Percentiles rank a stretch among this genome's conserved stretches.
Conservation (phyloP, 2,888 invertebrate genomes). For the Hyposoter didymator region DNA sequence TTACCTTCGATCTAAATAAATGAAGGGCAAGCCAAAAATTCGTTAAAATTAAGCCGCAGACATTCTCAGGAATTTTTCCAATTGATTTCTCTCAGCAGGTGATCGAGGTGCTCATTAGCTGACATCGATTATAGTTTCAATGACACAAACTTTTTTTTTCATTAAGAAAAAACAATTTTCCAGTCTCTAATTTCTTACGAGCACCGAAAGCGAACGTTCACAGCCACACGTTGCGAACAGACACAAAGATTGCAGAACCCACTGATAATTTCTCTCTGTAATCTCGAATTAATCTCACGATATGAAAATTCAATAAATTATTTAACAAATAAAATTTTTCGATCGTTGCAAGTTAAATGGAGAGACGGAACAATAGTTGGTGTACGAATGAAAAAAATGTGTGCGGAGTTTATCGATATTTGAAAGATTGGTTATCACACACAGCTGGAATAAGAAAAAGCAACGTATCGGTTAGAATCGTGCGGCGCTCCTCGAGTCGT, state of each 20-base stretch:
- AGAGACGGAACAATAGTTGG: neutral
- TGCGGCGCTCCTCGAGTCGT: conserved; percentile 62
- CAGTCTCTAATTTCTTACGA: neutral
- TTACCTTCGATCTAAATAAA: neutral
- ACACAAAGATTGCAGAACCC: neutral
- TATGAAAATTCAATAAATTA: neutral
- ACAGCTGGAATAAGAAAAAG: conserved; percentile 22
- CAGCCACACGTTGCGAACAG: neutral
- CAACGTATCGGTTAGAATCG: conserved; percentile 56
- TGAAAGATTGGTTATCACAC: conserved; percentile 26
- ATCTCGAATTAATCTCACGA: neutral
- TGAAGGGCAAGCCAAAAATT: neutral
- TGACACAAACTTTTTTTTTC: neutral
- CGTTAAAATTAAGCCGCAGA: neutral
- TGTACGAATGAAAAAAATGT: neutral
- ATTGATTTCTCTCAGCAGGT: conserved; percentile 25
- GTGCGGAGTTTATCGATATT: conserved; percentile 9
- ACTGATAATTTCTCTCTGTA: neutral
- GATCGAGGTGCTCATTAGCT: conserved; percentile 17
- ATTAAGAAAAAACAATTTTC: conserved; percentile 4
- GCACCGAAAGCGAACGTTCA: neutral
- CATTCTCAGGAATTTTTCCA: neutral
- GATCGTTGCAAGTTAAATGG: neutral
- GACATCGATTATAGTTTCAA: neutral
- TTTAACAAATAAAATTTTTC: neutral